Evolutionary conservation across 2,113 vertebrate species (phyloP).

Genomic region (Danio rerio): GRCz12tu NC_133186.1:42021501-42022000

Average conservation of each 20-base stretch:
- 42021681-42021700: conserved; percentile 16
- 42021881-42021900: conserved; percentile 19
- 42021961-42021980: too few relatives aligned
- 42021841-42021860: conserved; percentile 3
- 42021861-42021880: background rate
- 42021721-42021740: conserved; percentile 33
- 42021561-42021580: conserved; percentile 35
- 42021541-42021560: conserved; percentile 50
- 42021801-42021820: conserved; percentile 52
- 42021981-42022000: too few relatives aligned
- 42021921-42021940: conserved; percentile 12
- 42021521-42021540: conserved; percentile 44
- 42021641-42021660: background rate
- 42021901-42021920: conserved; percentile 23
- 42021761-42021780: conserved; percentile 52
- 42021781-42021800: conserved; percentile 42
- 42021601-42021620: conserved; percentile 32
- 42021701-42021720: conserved; percentile 30
- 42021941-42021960: background rate
- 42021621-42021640: background rate
- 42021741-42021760: conserved; percentile 39
- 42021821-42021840: conserved; percentile 47
- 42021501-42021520: conserved; percentile 24
- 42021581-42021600: background rate
- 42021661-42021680: conserved; percentile 10